Conservation (phyloP, 2,113 vertebrate species). For the Syrmaticus mikado region DNA sequence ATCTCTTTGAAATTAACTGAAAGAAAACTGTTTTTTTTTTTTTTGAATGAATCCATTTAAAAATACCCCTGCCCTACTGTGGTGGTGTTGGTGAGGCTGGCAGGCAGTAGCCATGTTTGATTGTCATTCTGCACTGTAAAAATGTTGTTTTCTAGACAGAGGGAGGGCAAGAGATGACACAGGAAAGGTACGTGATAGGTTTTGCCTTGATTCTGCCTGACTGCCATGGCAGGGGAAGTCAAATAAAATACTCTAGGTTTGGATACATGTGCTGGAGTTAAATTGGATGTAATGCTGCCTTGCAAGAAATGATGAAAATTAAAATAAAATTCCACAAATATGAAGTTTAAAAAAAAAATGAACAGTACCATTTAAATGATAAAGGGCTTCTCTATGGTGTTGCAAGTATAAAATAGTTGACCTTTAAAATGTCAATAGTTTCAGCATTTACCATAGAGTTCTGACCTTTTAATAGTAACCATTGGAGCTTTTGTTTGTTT, state of each 20-base stretch:
- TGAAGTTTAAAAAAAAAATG: not conserved
- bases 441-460: not conserved
- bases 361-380: not conserved
- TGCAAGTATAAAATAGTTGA: not conserved
- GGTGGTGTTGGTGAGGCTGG: not conserved
- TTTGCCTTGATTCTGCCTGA: not conserved
- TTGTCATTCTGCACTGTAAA: not conserved
- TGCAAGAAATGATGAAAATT: not conserved
- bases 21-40: not conserved
- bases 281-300: not conserved
- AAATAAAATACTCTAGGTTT: not conserved
- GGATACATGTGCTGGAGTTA: not conserved
- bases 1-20: not conserved
- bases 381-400: not conserved
- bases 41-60: not conserved
- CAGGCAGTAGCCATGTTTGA: not conserved
- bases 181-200: not conserved
- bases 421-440: slow-evolving; percentile 11
- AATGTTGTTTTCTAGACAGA: not conserved
- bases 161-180: not conserved
- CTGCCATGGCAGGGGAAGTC: not conserved
- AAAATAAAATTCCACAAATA: not conserved
- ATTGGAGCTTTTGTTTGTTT: slow-evolving; percentile 1
- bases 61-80: not conserved
- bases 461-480: slow-evolving; percentile 36